Evolutionary conservation across 2,888 invertebrate genomes (phyloP).

Genomic region (Saturnia japonica): DNA sequence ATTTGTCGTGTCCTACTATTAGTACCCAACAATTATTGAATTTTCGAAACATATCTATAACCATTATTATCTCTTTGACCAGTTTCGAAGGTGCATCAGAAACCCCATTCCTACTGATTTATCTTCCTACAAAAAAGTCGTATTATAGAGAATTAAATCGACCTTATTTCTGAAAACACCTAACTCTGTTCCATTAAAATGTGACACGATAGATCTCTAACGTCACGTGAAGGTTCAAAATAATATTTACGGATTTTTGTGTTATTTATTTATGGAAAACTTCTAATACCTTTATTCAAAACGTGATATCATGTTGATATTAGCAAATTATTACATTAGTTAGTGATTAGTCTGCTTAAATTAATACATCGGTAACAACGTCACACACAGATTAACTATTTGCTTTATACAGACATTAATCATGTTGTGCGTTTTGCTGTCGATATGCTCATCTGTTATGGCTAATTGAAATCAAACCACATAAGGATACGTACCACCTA

Average conservation of each 20-base stretch:
- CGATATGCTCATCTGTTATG: conserved; percentile 44
- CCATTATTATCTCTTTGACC: no score
- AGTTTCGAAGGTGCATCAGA: no score
- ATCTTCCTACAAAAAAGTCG: no score
- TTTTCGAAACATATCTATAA: no score
- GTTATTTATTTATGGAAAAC: neutral
- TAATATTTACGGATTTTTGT: neutral
- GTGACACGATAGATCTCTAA: no score
- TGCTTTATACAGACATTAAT: conserved; percentile 31
- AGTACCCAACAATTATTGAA: no score
- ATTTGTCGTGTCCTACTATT: no score
- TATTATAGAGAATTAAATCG: no score
- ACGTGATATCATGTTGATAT: neutral
- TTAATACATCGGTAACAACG: conserved; percentile 10
- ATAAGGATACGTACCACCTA: neutral
- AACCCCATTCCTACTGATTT: no score
- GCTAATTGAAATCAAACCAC: conserved; percentile 2
- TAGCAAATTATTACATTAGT: neutral
- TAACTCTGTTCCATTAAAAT: no score
- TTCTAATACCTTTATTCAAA: neutral
- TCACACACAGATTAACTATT: conserved; percentile 19
- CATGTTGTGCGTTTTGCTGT: conserved; percentile 39
- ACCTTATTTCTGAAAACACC: no score
- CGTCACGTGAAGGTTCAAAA: neutral
- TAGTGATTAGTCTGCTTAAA: conserved; percentile 1